Base-by-base conservation (phyloP, 92 coral and sea anemone species). In the Parazoanthus swiftii region DNA sequence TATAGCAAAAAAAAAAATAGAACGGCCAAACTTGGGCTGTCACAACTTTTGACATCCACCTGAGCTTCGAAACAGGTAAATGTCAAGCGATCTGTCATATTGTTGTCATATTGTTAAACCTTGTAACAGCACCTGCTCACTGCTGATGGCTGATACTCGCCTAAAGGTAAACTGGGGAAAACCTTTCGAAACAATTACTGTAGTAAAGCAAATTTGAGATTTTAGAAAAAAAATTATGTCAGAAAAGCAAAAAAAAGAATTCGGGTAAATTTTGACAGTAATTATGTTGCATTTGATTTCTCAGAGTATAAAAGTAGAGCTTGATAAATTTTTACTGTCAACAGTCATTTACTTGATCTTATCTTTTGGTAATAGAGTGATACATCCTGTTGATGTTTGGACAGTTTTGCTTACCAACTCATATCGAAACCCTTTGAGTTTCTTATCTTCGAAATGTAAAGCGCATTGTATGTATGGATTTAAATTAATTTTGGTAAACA, bases 21-120 rank as follows among this genome's bases (percentile, higher is more conserved):
- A 20, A 18, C 70, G 5, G 70, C 15, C 25, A 63, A 58, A 20
- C 21, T 63, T 21, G 20, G 70, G 70, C 25, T 63, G 42, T 29
- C 77, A 79, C 13, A 79, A 42, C n/a, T 7, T 11, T 29, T 29
- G 21, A 8, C 43, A 79, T 10, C 82, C 66, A 79, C 82, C 82
- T 50, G 82, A 44, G 18, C 51, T 11, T n/a, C 20, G n/a, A 79
- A 79, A 54, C 82, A 54, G 82, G 82, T 79, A 50, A 79, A 10
- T 6, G 82, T 79, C 67, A 44, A 46, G 35, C 4, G 81, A 42
- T 48, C 66, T 78, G 63, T 78, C 63, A 78, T 43, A n/a, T 7
- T 29, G 35, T 14, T 54, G 63, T 78, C 63, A 78, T 43, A n/a
- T 7, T 29, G 35, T 14, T 54, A 79, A 39, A 48, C 63, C 1